Evolutionary conservation across 2,888 invertebrate species (phyloP), one percentile per base, ranked within the genome.

Genomic region (Embidobia sp.): DNA sequence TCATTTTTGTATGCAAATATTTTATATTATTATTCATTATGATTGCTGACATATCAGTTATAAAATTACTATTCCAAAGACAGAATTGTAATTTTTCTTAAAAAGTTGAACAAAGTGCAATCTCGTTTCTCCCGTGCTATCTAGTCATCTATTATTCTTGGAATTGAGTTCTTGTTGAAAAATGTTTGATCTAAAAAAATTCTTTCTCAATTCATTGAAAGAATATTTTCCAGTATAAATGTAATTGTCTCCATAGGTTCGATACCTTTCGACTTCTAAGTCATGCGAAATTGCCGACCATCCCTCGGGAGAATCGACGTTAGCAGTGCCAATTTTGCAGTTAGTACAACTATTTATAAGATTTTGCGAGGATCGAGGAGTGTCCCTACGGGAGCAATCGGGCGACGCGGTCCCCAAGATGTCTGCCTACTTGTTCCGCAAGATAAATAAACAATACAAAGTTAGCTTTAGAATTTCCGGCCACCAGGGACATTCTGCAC

Each of bases 391-490:
- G 61, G 81, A 79, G 73, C 80, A 78, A 81, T 80, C 81, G 79
- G 79, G 78, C 75, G 79, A 74, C 79, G 79, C 74, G 42, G 61
- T 70, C 67, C 67, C 59, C 51, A 64, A 69, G 67, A 77, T 77
- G 79, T 77, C 74, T 66, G 57, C 77, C 73, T 77, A 74, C 74
- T 79, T 74, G 69, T 82, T 83, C 63, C 72, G 51, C 51, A 73
- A 79, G 64, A 55, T 79, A 83, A 80, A 83, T 81, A 84, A 85
- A 85, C 84, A 84, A 83, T 81, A 81, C 84, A 81, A 81, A 82
- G 80, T 82, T 78, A 67, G 77, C 64, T 67, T 70, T 77, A 78
- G 80, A 81, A 79, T 83, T 84, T 70, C 35, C 57, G 37, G 73
- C 18, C 77, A 42, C 69, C 44, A 26, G 72, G 77, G 77, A 72